These are phyloP conservation scores for Diloba caeruleocephala DNA, from an alignment of 2,888 invertebrate species.

Conservation along the genomic window DNA sequence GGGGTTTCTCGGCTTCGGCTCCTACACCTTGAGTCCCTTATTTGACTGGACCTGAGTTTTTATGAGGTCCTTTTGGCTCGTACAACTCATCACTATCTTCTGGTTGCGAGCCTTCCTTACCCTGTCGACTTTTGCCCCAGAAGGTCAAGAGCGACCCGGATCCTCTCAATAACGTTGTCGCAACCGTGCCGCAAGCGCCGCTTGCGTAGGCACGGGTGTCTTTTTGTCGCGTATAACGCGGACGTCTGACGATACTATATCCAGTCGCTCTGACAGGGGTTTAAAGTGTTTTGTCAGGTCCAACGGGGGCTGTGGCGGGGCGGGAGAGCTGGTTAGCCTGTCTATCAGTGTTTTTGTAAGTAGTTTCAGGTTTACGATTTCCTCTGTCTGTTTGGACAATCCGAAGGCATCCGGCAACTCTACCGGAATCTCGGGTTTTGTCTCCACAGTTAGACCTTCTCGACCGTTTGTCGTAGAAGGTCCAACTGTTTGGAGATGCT, in stretches of 20 bases:
- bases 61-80: too few relatives aligned
- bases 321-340: not conserved
- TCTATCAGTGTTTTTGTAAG: not conserved
- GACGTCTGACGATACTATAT: not conserved
- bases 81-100: not conserved
- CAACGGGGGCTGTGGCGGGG: not conserved
- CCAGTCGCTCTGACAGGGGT: not conserved
- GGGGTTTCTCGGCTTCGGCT: too few relatives aligned
- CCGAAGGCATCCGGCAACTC: not conserved
- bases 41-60: too few relatives aligned
- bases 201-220: too few relatives aligned
- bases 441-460: not conserved
- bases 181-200: not conserved
- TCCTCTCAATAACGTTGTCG: conserved; percentile 1
- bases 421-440: not conserved
- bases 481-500: not conserved
- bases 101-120: conserved; percentile 3
- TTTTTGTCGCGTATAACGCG: not conserved
- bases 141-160: not conserved
- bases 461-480: not conserved
- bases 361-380: not conserved
- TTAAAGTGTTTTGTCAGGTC: not conserved
- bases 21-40: too few relatives aligned
- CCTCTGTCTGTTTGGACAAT: not conserved
- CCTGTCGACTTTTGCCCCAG: not conserved